A percentile compares a stretch with the other conserved stretches of the same genome.
Evolutionary conservation across 1,140 invertebrate species (phyloP).

Genomic region (Frieseomelitta varia): DNA sequence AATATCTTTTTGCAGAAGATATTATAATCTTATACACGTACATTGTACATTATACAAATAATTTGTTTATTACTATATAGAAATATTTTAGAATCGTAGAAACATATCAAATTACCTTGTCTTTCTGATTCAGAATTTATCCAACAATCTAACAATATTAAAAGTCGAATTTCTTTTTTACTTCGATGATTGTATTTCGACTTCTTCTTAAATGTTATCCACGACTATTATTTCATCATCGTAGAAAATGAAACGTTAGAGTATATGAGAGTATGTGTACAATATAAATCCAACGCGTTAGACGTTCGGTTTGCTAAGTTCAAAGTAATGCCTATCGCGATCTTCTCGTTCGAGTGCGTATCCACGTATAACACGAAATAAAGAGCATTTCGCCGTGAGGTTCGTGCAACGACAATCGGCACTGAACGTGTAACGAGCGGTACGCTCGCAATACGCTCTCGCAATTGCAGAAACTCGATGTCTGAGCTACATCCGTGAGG

Average conservation of each 20-base stretch:
- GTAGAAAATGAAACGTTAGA: background rate
- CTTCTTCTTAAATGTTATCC: background rate
- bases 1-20: no score
- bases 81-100: no score
- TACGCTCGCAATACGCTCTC: background rate
- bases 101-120: no score
- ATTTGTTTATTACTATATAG: no score
- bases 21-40: no score
- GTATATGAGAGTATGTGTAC: background rate
- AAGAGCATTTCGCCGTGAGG: conserved; percentile 6
- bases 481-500: background rate
- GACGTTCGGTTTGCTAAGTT: background rate
- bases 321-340: background rate
- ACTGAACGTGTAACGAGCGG: background rate
- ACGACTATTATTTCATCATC: background rate
- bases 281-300: background rate
- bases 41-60: no score
- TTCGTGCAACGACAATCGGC: background rate
- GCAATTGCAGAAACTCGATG: conserved; percentile 17
- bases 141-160: background rate
- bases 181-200: background rate
- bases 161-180: background rate
- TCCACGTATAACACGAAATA: background rate
- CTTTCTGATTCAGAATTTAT: background rate
- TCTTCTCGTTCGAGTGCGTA: background rate